A percentile compares a stretch with the other conserved stretches of the same genome.
phyloP scores from a whole-genome alignment of 2,797 vertebrate species.

The Melanotaenia boesemani region DNA sequence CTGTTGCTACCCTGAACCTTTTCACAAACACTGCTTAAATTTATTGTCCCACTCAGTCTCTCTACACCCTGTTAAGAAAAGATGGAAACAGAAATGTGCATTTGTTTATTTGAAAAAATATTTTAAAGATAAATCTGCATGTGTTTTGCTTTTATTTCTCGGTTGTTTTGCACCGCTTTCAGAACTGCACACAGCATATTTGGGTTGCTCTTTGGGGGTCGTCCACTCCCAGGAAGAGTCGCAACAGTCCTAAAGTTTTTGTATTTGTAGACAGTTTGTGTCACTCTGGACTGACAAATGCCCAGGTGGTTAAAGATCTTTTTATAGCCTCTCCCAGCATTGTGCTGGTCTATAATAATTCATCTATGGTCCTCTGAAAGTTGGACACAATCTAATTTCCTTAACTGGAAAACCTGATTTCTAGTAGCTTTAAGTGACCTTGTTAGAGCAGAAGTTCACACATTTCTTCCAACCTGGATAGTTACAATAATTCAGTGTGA shows the following conservation, averaged over 20 bases:
- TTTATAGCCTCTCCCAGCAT: constrained; percentile 2
- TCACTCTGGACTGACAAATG: not conserved
- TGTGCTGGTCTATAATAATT: not conserved
- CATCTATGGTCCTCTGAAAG: not conserved
- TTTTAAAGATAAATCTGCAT: not conserved
- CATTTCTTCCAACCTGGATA: too few relatives aligned
- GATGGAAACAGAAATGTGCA: not conserved
- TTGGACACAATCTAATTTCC: not conserved
- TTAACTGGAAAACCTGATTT: constrained; percentile 16
- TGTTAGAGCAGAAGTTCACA: not conserved
- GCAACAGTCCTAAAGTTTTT: too few relatives aligned
- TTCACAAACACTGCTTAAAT: not conserved
- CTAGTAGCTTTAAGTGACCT: constrained; percentile 8
- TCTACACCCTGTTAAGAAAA: not conserved
- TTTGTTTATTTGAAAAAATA: not conserved
- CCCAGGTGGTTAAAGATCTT: constrained; percentile 7
- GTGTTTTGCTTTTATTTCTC: not conserved
- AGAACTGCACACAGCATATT: not conserved
- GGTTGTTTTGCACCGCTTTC: not conserved
- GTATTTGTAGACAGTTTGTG: too few relatives aligned
- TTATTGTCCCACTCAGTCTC: not conserved
- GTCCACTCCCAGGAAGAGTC: not conserved
- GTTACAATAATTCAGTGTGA: too few relatives aligned
- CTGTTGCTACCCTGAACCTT: too few relatives aligned
- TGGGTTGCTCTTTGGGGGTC: not conserved